Conservation (phyloP, 2,797 vertebrate genomes). For the Numenius phaeopus region DNA sequence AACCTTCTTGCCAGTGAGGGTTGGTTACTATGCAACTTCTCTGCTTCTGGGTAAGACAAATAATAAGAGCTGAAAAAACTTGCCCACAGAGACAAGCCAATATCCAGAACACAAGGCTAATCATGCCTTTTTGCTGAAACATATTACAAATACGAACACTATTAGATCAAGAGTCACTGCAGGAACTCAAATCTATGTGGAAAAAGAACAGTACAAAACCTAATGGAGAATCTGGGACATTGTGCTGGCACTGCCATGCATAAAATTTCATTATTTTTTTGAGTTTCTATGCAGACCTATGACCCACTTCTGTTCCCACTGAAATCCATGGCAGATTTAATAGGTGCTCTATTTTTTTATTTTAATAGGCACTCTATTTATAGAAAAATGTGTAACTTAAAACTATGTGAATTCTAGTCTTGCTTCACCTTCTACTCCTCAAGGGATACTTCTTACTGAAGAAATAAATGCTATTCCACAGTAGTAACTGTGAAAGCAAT, state of each 20-base stretch:
- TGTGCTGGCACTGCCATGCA: slow-evolving; percentile 10
- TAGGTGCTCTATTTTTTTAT: slow-evolving; percentile 54
- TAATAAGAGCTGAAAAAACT: not conserved
- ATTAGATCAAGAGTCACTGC: not conserved
- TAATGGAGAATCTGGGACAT: slow-evolving; percentile 60
- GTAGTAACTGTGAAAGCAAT: not conserved
- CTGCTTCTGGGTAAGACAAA: not conserved
- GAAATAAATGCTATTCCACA: not conserved
- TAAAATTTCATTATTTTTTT: slow-evolving; percentile 40
- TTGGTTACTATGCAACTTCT: not conserved
- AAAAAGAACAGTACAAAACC: slow-evolving; percentile 38
- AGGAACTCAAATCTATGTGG: slow-evolving; percentile 53
- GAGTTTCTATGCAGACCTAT: slow-evolving; percentile 49
- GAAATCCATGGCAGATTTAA: slow-evolving; percentile 60
- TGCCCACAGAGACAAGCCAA: not conserved
- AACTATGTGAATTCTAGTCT: slow-evolving; percentile 27
- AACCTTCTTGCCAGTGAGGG: not conserved
- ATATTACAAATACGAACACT: not conserved
- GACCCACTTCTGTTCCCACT: slow-evolving; percentile 63
- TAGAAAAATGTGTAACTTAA: slow-evolving; percentile 67
- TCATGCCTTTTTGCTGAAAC: slow-evolving; percentile 8
- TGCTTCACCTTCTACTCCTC: not conserved
- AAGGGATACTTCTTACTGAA: not conserved
- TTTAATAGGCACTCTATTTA: slow-evolving; percentile 73
- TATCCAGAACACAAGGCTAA: slow-evolving; percentile 42